Base-by-base conservation (phyloP, 2,888 invertebrate species). In the Ariolimax columbianus region DNA sequence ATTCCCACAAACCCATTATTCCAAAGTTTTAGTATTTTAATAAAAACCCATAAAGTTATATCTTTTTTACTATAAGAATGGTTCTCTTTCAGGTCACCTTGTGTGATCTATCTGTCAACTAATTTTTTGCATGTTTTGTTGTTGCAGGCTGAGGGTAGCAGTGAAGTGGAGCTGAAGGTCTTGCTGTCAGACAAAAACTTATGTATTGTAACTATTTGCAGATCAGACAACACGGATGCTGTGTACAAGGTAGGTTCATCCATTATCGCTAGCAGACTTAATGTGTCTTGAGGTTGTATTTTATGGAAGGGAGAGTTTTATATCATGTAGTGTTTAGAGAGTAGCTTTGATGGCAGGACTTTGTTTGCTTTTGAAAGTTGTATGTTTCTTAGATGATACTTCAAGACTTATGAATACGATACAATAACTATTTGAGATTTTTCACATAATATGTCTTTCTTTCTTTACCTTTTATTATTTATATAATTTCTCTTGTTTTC, bases 141-240 rank as follows among this genome's bases (percentile, higher is more conserved):
- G 7, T 30, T 79, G 33, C 79, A 86, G 79, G 77, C 87, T 78
- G 86, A 87, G 47, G 86, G 88, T 4, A 91, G 86, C 82, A 94
- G 94, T 83, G 95, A 95, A 86, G 96, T 96, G 63, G 96, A 96
- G 91, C 92, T 96, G 85, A 96, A 96, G 91, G 96, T 97, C 77
- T 95, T 99, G 90, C 95, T 99, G 87, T 99, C 99, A 0, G 98
- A 99, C 94, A 96, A 97, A 90, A 97, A 97, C 93, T 97, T 98
- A 86, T 96, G 97, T 43, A 97, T 97, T 0, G 97, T 99, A 36
- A 97, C 97, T 0, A 97, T 98, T 30, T 96, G 97, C 88, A 97
- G 97, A 94, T 97, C 97, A 86, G 97, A 98, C 73, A 97, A 96
- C 92, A 97, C 98, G 0, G 97, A 97, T 92, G 97, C 97, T 91